These are phyloP conservation scores for Trachelus iudaicus DNA, from an alignment of 2,888 invertebrate genomes.

Conservation along the genomic window DNA sequence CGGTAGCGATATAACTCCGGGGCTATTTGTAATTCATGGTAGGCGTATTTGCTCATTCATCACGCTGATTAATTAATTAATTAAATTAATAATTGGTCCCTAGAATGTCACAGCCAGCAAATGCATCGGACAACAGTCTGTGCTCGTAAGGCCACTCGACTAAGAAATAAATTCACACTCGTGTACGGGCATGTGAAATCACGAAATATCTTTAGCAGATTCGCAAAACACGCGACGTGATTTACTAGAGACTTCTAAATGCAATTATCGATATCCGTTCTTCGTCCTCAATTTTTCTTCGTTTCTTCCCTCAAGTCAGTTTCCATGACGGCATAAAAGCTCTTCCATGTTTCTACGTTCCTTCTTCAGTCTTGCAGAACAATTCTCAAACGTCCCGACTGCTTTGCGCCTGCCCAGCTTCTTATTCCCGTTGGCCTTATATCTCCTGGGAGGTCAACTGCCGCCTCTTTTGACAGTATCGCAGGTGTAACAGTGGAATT, in stretches of 20 bases:
- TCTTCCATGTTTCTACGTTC: no score
- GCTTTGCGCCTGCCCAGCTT: no score
- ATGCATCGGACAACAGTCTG: conserved; percentile 58
- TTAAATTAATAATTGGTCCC: conserved; percentile 55
- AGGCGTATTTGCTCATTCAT: background rate
- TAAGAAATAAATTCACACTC: conserved; percentile 12
- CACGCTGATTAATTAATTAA: conserved; percentile 12
- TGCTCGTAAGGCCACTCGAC: conserved; percentile 46
- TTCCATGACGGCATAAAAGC: no score
- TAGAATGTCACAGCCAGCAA: conserved; percentile 65
- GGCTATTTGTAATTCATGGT: background rate
- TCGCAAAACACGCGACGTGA: background rate
- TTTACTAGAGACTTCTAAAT: background rate
- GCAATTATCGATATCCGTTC: background rate
- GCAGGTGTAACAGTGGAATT: no score
- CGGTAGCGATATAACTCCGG: background rate
- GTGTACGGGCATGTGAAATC: background rate
- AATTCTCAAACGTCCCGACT: no score
- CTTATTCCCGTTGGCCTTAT: no score
- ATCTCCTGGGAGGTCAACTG: no score
- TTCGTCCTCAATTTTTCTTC: no score
- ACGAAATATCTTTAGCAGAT: background rate
- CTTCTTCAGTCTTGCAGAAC: no score
- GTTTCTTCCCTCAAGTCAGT: no score
- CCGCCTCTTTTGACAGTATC: no score